These are phyloP conservation scores for Apeira syringaria DNA, from an alignment of 2,888 invertebrate species.

Conservation along the genomic window DNA sequence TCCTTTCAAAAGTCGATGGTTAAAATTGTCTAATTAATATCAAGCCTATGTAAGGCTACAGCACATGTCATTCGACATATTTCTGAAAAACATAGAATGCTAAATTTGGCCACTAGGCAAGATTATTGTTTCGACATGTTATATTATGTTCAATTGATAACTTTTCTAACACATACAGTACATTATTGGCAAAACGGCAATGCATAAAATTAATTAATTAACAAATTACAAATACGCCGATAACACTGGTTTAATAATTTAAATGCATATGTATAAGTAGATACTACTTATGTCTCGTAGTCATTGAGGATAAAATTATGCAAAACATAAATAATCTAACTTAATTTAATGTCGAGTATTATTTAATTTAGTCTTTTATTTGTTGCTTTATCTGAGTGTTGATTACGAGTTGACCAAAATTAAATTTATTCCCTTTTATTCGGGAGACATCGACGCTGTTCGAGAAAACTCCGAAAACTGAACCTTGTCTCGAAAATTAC, in stretches of 20 bases:
- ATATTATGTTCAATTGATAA: too few relatives aligned
- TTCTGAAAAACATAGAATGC: too few relatives aligned
- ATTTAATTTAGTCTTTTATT: constrained; percentile 17
- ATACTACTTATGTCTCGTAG: neutral
- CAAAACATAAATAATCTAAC: neutral
- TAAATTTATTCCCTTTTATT: too few relatives aligned
- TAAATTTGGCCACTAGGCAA: too few relatives aligned
- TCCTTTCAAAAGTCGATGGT: too few relatives aligned
- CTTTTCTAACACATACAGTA: constrained; percentile 1
- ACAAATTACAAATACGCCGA: constrained; percentile 10
- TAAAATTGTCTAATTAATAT: too few relatives aligned
- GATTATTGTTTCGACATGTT: constrained; percentile 48
- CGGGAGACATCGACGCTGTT: too few relatives aligned
- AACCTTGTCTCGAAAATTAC: too few relatives aligned
- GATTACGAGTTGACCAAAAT: neutral
- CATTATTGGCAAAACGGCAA: constrained; percentile 24
- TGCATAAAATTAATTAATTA: constrained; percentile 2
- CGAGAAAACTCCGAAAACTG: too few relatives aligned
- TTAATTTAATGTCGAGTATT: constrained; percentile 18
- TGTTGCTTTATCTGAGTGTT: neutral
- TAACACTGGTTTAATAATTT: constrained; percentile 3
- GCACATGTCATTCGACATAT: too few relatives aligned
- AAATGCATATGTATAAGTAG: neutral
- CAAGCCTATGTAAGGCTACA: too few relatives aligned
- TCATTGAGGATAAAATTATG: neutral